Conservation (phyloP, 2,113 vertebrate species). For the Triplophysa siluroides region DNA sequence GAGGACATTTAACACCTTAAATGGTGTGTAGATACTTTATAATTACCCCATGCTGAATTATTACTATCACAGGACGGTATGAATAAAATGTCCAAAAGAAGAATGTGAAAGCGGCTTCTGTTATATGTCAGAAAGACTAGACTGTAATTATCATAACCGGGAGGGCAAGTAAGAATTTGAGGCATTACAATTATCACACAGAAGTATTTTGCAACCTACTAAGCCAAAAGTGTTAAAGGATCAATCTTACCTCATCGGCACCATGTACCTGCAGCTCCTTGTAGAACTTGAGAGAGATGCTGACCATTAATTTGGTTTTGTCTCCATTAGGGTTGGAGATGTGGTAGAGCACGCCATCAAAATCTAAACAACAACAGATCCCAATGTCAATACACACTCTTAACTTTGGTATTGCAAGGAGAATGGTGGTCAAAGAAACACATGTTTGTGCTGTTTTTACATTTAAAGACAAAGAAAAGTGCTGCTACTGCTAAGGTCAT, state of each 20-base stretch:
- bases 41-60: neutral
- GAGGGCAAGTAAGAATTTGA: neutral
- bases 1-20: neutral
- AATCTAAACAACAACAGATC: conserved; percentile 75
- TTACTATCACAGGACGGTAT: conserved; percentile 1
- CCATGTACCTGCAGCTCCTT: conserved; percentile 98
- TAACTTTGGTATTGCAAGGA: neutral
- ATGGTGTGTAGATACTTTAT: conserved; percentile 8
- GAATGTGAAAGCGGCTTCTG: neutral
- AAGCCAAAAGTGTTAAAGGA: neutral
- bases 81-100: neutral
- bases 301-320: conserved; percentile 99
- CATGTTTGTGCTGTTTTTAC: neutral
- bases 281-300: conserved; percentile 99
- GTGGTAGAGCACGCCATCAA: conserved; percentile 98
- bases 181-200: neutral
- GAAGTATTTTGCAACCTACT: neutral
- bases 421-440: neutral
- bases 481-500: neutral
- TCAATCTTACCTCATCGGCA: conserved; percentile 86
- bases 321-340: conserved; percentile 98
- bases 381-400: neutral
- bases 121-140: neutral
- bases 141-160: neutral
- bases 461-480: too few relatives aligned